phyloP scores from a whole-genome alignment of 2,888 invertebrate genomes.

The Tinea pellionella region DNA sequence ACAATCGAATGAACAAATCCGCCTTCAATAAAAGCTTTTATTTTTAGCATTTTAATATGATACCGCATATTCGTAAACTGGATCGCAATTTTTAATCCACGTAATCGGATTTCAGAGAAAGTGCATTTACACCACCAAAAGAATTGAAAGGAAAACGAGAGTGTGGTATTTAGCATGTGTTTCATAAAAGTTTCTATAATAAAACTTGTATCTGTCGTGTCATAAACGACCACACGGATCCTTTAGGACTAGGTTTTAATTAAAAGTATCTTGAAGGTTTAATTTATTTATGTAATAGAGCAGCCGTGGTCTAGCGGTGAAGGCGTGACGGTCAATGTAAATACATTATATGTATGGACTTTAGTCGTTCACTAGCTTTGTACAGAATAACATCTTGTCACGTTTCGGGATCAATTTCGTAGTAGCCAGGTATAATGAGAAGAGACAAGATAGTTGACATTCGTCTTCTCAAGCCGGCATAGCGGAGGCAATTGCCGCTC shows the following conservation, averaged over 20 bases:
- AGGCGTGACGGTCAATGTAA: too few species aligned
- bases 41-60: background rate
- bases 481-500: too few species aligned
- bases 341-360: too few species aligned
- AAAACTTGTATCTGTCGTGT: background rate
- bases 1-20: background rate
- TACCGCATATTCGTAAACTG: background rate
- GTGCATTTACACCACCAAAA: slow-evolving; percentile 42
- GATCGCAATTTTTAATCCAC: slow-evolving; percentile 17
- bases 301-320: too few species aligned
- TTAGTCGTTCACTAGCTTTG: too few species aligned
- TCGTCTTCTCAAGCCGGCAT: too few species aligned
- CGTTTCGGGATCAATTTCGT: too few species aligned
- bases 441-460: too few species aligned
- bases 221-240: background rate
- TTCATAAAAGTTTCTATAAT: slow-evolving; percentile 20
- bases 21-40: background rate
- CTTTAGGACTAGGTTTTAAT: background rate
- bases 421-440: too few species aligned
- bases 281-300: too few species aligned
- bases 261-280: background rate
- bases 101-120: slow-evolving; percentile 60
- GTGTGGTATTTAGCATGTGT: slow-evolving; percentile 48
- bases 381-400: too few species aligned
- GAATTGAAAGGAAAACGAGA: slow-evolving; percentile 54